A percentile compares a stretch with the other conserved stretches of the same genome.
These are phyloP conservation scores for Phortica okadai DNA, from an alignment of 2,888 invertebrate species.

Conservation along the genomic window DNA sequence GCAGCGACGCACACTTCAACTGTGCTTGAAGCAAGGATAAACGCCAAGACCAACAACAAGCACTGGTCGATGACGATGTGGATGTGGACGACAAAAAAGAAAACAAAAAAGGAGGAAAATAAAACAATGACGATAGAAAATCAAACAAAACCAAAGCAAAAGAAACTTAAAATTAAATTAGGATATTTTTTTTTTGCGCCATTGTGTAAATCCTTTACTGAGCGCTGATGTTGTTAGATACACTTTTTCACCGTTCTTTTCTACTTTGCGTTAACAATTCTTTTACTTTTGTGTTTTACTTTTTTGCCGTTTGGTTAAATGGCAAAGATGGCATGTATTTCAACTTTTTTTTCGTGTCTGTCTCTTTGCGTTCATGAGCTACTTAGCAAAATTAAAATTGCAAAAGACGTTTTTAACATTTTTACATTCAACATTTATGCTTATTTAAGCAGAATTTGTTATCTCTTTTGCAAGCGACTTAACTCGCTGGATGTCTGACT, in stretches of 20 bases:
- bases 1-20: no score
- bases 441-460: conserved; percentile 26
- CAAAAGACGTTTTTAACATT: conserved; percentile 48
- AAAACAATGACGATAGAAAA: conserved; percentile 57
- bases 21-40: no score
- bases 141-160: conserved; percentile 34
- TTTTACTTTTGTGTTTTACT: neutral
- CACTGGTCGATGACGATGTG: neutral
- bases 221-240: conserved; percentile 18
- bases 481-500: neutral
- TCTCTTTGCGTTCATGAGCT: conserved; percentile 40
- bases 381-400: conserved; percentile 68
- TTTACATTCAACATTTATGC: conserved; percentile 51
- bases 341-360: neutral
- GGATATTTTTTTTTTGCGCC: conserved; percentile 47
- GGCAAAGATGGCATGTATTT: neutral
- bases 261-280: conserved; percentile 4
- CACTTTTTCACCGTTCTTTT: conserved; percentile 15
- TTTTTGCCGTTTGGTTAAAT: neutral
- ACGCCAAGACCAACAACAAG: neutral
- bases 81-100: conserved; percentile 7
- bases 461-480: neutral
- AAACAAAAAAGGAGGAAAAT: neutral
- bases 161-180: conserved; percentile 68
- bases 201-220: conserved; percentile 29